Conservation (phyloP, 2,113 vertebrate genomes). For the Platysternon megacephalum region DNA sequence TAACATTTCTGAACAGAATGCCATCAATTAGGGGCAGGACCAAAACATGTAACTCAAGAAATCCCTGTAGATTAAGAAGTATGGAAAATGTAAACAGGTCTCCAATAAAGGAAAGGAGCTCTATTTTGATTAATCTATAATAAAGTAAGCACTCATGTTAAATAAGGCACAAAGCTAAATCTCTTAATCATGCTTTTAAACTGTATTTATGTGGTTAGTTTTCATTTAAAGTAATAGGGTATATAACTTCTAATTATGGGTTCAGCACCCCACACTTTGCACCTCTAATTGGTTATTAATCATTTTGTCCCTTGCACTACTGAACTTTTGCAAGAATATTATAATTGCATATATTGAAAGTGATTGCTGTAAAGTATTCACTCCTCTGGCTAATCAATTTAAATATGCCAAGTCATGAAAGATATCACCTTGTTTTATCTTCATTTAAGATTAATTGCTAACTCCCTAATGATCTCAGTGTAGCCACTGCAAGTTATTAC, state of each 20-base stretch:
- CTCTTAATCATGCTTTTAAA: neutral
- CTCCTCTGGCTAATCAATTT: neutral
- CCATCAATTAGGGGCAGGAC: neutral
- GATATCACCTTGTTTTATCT: neutral
- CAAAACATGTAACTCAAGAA: neutral
- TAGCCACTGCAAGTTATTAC: neutral
- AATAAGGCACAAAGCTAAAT: neutral
- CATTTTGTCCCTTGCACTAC: neutral
- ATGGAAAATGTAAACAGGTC: neutral
- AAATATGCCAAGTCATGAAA: neutral
- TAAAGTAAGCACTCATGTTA: neutral
- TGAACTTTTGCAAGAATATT: neutral
- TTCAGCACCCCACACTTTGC: neutral
- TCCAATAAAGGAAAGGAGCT: neutral
- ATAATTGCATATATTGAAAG: neutral
- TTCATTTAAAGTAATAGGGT: neutral
- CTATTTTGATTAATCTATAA: neutral
- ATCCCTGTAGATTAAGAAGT: neutral
- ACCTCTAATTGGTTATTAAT: neutral
- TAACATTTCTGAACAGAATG: neutral
- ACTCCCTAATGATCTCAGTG: neutral
- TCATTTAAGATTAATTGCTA: neutral
- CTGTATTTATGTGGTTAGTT: neutral
- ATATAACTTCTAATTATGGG: neutral
- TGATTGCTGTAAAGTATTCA: neutral